Evolutionary conservation across 2,113 vertebrate genomes (phyloP), one percentile per base, ranked within the genome.

Genomic region (Pygoscelis antarcticus): DNA sequence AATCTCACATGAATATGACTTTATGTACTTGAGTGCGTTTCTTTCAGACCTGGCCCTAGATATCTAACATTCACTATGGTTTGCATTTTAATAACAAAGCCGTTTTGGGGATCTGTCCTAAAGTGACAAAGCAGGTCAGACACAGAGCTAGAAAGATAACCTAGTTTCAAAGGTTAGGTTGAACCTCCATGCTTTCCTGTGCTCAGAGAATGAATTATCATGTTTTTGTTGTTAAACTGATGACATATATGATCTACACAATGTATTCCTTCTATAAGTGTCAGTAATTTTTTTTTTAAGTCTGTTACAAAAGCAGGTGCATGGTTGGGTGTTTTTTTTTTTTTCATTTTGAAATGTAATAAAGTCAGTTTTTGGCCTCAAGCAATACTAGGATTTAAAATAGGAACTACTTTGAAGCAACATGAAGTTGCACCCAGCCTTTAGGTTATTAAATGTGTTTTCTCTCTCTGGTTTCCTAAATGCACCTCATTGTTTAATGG

Each of bases 261-360:
- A 80, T 76, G 42, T 87, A 87, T 85, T 91, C 87, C 62, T 90
- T 94, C 72, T 92, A 61, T 92, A 96, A 94, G 75, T 81, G 76
- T 69, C 84, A 95, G 84, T 90, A 88, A 91, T 52, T 52, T 81
- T 61, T 91, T 83, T 95, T 52, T 0, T 16, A 96, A 84, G 36
- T 86, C 93, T 93, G 72, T 95, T 94, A 65, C 86, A 93, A 96
- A 93, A 92, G 90, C 89, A 95, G 91, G 84, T 92, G 92, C 49
- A 93, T 76, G 13, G 20, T 11, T 13, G 22, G 40, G 6, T 42
- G 62, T 36, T 64, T 12, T 27, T 65, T 36, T 64, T 94, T 80
- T 92, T 96, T 97, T 94, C 92, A 95, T 97, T 97, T 95, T 90
- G 91, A 95, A 94, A 94, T 79, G 89, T 93, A 93, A 95, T 96